Evolutionary conservation across 2,888 invertebrate genomes (phyloP), one percentile per base, ranked within the genome.

Genomic region (Dexiosoma caninum): DNA sequence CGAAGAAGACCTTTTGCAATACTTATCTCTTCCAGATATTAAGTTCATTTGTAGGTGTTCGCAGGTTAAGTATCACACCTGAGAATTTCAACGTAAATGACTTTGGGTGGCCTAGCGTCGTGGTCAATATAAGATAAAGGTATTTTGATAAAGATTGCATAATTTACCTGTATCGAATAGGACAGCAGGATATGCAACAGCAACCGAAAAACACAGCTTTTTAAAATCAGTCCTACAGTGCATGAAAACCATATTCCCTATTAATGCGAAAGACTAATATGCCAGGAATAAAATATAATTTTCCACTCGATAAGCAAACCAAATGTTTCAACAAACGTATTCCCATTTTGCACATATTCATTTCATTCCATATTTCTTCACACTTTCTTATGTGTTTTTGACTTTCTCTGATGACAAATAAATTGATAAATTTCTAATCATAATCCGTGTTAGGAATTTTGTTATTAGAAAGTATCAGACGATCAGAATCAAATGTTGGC

Each of bases 101-200:
- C 57, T 53, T 53, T 14, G 64, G 59, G 21, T 74, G 16, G n/a
- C 42, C 40, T 46, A 30, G n/a, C n/a, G n/a, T n/a, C 1, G 23
- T 10, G 37, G 23, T 51, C 49, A 42, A 53, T 55, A 35, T 62
- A 81, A 81, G 72, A 81, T 74, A 69, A 77, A 77, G 72, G 23
- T 74, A 27, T 84, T 78, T 84, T 82, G 85, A 83, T 87, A 87
- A 86, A 86, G 88, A 88, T 88, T 89, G 88, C 88, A 89, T 88
- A 88, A 89, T 88, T 88, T 89, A 89, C 89, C 89, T 89, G 89
- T 85, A 85, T 83, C 64, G 84, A 89, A 85, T 87, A 87, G 89
- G 89, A 83, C 82, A 79, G 9, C 89, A 89, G 88, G 76, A 85
- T 75, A 14, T 30, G 0, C 10, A 76, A 71, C 37, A 71, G 12